Evolutionary conservation across 1,140 invertebrate species (phyloP).

Genomic region (Drosophila leontia): DNA sequence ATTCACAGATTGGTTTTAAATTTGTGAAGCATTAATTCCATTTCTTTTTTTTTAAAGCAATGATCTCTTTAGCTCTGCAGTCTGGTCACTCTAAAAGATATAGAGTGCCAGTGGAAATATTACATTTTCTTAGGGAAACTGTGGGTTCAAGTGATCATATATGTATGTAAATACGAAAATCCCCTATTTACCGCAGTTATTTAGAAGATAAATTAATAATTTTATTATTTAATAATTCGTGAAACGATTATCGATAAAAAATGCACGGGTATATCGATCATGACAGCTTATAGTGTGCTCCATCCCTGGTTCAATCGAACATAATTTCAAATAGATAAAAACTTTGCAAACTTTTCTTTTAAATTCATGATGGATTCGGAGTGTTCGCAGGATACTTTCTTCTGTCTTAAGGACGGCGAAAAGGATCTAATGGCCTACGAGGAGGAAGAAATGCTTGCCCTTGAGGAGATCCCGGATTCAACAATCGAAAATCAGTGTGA

Average conservation of each 20-base stretch:
- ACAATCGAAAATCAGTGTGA: neutral
- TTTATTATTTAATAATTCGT: neutral
- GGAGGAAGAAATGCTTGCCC: neutral
- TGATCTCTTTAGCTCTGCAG: too few relatives aligned
- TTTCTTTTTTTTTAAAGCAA: neutral
- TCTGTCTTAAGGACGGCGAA: neutral
- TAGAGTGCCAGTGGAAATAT: too few relatives aligned
- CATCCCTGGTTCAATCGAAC: conserved; percentile 1
- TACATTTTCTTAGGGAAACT: neutral
- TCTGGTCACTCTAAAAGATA: neutral
- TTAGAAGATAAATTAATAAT: neutral
- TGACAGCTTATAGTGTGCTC: neutral
- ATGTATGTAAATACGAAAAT: neutral
- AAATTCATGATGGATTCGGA: neutral
- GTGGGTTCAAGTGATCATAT: neutral
- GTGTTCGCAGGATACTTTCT: neutral
- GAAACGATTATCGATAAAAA: neutral
- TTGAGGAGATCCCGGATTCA: neutral
- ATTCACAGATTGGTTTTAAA: neutral
- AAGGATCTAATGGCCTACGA: neutral
- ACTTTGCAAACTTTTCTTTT: too few relatives aligned
- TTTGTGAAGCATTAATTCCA: neutral
- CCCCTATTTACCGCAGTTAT: rapidly evolving
- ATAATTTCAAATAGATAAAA: neutral
- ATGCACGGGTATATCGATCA: neutral